Evolutionary conservation across 2,888 invertebrate species (phyloP).

Genomic region (Sinelater perroti): DNA sequence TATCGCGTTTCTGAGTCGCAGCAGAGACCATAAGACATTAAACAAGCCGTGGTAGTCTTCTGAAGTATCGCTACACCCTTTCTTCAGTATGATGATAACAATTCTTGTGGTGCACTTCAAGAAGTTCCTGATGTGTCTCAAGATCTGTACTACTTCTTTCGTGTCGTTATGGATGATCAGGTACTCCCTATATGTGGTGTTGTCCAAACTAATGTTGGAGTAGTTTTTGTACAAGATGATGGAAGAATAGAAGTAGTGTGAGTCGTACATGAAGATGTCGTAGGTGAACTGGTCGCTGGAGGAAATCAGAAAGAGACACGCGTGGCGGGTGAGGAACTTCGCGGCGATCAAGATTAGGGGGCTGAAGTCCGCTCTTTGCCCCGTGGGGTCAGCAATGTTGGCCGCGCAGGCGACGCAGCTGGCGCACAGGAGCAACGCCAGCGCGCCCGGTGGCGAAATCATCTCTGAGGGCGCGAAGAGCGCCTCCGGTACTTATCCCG

Average conservation of each 20-base stretch:
- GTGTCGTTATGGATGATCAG: slow-evolving; percentile 5
- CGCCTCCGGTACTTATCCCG: too few species aligned
- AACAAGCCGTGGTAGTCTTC: slow-evolving; percentile 15
- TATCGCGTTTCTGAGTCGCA: slow-evolving; percentile 24
- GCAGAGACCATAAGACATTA: slow-evolving; percentile 12
- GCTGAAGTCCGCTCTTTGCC: slow-evolving; percentile 1
- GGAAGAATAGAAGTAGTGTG: not conserved
- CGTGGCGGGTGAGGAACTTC: not conserved
- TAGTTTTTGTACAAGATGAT: not conserved
- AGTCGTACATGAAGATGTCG: slow-evolving; percentile 11
- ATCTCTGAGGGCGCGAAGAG: too few species aligned
- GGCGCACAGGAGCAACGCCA: too few species aligned
- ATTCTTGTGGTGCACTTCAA: not conserved
- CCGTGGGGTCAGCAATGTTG: too few species aligned
- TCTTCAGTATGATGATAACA: slow-evolving; percentile 2
- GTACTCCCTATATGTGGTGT: not conserved
- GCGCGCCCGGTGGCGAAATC: too few species aligned
- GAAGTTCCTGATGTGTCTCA: not conserved
- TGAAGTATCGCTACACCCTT: not conserved
- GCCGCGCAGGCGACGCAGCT: too few species aligned
- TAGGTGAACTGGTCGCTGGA: not conserved
- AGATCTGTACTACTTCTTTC: not conserved
- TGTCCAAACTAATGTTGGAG: not conserved
- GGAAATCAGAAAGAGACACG: slow-evolving; percentile 11
- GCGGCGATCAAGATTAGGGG: not conserved